phyloP scores from a whole-genome alignment of 2,888 invertebrate species.

The Coenonympha glycerion region DNA sequence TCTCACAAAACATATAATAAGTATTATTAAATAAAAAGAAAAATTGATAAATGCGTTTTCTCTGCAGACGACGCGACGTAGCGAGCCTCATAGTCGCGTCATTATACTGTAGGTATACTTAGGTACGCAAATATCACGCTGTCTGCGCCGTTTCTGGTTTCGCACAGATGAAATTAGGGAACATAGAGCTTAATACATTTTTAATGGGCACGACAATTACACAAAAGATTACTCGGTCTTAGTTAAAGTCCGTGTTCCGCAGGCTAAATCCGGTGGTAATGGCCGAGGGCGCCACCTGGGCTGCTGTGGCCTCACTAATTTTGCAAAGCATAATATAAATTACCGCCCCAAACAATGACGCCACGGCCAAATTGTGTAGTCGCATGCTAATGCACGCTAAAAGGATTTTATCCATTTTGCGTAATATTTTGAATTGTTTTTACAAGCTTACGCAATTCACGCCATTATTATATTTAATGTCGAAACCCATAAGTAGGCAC shows the following conservation, averaged over 20 bases:
- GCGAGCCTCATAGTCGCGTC: neutral
- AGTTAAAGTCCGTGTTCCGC: conserved; percentile 41
- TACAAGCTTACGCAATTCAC: neutral
- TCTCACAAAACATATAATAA: no score
- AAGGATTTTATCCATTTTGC: conserved; percentile 48
- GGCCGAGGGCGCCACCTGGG: conserved; percentile 57
- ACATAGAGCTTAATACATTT: conserved; percentile 45
- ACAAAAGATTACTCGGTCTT: conserved; percentile 52
- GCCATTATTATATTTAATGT: no score
- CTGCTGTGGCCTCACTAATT: conserved; percentile 54
- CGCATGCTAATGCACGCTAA: conserved; percentile 41
- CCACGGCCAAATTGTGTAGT: conserved; percentile 45
- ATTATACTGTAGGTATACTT: neutral
- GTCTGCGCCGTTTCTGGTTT: conserved; percentile 6
- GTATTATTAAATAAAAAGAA: no score
- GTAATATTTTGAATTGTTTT: conserved; percentile 35
- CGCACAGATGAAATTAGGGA: conserved; percentile 28
- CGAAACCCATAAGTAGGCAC: no score
- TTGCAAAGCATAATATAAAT: conserved; percentile 66
- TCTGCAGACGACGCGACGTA: neutral
- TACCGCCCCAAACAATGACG: conserved; percentile 65
- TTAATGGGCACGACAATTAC: conserved; percentile 59
- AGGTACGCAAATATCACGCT: conserved; percentile 6
- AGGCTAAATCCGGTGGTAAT: conserved; percentile 60
- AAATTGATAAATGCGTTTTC: neutral